Evolutionary conservation across 1,140 invertebrate species (phyloP), one percentile per base, ranked within the genome.

Genomic region (Leptopilina clavipes): DNA sequence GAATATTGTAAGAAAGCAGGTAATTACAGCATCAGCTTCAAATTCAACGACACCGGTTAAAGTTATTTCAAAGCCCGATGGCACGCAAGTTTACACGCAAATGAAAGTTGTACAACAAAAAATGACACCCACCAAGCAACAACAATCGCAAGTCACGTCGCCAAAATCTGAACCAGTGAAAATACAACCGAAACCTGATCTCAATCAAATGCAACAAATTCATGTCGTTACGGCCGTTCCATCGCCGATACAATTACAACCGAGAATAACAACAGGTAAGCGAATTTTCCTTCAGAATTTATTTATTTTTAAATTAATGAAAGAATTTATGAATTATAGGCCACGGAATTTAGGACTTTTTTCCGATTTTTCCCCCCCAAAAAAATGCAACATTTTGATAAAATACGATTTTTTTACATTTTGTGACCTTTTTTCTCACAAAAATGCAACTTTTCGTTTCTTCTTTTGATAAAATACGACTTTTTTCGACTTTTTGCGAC

Each of bases 171-270:
- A 91, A 71, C 90, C 89, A 43, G 84, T 90, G 71, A 90, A 91
- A 74, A 91, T 91, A 74, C 89, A 90, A 72, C 89, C 89, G 6
- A 90, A 90, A 73, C 90, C 90, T 17, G 89, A 90, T 78, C 86
- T 86, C 54, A 84, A 80, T 78, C 89, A 90, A 79, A 81, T 90
- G 45, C 89, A 86, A 73, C 89, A 90, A 79, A 90, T 89, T 81
- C 90, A 90, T 54, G 86, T 90, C 14, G 86, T 91, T 8, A 87
- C 88, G 40, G 86, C 89, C 3, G 86, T 89, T 12, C 86, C 79
- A 52, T 79, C 82, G 22, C 83, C 86, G 0, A 77, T 89, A 75
- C 79, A 83, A 6, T 52, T 89, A 14, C 86, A 87, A 44, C 83
- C 89, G 6, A 79, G 87, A 78, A 81, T 89, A 71, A 77, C 83